These are phyloP conservation scores for Idaea dimidiata DNA, from an alignment of 2,888 invertebrate genomes.

Conservation along the genomic window DNA sequence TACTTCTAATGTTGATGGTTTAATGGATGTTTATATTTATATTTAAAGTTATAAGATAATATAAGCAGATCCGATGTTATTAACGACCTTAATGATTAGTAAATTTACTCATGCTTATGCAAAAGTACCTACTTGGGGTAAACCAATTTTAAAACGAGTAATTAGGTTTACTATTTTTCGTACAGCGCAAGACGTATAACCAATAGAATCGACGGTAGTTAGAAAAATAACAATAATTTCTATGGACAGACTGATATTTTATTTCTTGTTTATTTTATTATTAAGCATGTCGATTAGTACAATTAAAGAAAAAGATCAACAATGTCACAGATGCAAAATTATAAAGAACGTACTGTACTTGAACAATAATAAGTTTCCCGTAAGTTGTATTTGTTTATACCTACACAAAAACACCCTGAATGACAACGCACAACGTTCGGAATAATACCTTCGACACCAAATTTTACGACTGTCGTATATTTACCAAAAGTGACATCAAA, in stretches of 20 bases:
- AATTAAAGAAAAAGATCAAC: conserved; percentile 18
- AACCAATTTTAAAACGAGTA: neutral
- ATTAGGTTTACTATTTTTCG: neutral
- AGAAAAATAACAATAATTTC: conserved; percentile 16
- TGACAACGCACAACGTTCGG: conserved; percentile 64
- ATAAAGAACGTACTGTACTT: conserved; percentile 48
- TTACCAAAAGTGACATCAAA: conserved; percentile 69
- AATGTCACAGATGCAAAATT: conserved; percentile 39
- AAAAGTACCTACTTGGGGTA: neutral
- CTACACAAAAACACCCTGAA: conserved; percentile 61
- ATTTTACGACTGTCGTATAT: conserved; percentile 74
- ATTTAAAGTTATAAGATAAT: neutral
- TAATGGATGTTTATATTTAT: neutral
- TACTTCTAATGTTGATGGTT: neutral
- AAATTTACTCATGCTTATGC: neutral
- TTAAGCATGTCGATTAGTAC: conserved; percentile 18
- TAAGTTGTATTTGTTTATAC: conserved; percentile 58
- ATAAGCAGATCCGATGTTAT: neutral
- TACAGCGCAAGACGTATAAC: neutral
- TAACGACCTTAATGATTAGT: neutral
- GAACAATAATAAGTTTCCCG: conserved; percentile 60
- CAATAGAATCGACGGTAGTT: conserved; percentile 26
- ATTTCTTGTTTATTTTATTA: conserved; percentile 8
- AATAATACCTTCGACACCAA: conserved; percentile 71
- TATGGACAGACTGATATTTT: neutral